Base-by-base conservation (phyloP, 1,140 invertebrate genomes). In the Metaphire vulgaris region DNA sequence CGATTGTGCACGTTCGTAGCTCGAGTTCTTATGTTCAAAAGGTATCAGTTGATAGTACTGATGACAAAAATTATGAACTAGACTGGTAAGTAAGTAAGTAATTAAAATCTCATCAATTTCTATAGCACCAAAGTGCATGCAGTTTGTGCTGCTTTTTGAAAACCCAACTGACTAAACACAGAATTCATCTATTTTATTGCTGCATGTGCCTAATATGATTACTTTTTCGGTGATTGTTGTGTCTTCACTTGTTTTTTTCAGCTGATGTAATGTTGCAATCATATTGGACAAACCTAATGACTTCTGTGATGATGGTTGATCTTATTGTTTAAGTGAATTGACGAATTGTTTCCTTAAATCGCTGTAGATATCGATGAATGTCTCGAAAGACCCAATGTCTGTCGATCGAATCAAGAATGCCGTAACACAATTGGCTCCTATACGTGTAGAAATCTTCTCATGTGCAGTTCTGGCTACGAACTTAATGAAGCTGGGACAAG, bases 291-390 rank as follows among this genome's bases (percentile, higher is more conserved):
- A n/a, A n/a, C n/a, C n/a, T n/a, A n/a, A n/a, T n/a, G n/a, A n/a
- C n/a, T n/a, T n/a, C n/a, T n/a, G n/a, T n/a, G n/a, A n/a, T n/a
- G n/a, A n/a, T n/a, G n/a, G n/a, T n/a, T n/a, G n/a, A n/a, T n/a
- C n/a, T n/a, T n/a, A n/a, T n/a, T n/a, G n/a, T n/a, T n/a, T n/a
- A n/a, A n/a, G n/a, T n/a, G n/a, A n/a, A n/a, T n/a, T n/a, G n/a
- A n/a, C 30, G 6, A 28, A 79, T 29, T 15, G 34, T 28, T 28
- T 33, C 32, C 32, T 21, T 6, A 56, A 2, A 31, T 82, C 68
- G 6, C 70, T 77, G 69, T 82, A 90, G 90, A 91, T 82, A 83
- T 90, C 1, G 85, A 91, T 76, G 90, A 91, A 80, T 91, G 90
- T 80, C 64, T 71, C 32, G 84, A 82, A 64, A 74, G 69, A 30